Base-by-base conservation (phyloP, 1,140 invertebrate genomes). In the Philotrypesis tridentata region DNA sequence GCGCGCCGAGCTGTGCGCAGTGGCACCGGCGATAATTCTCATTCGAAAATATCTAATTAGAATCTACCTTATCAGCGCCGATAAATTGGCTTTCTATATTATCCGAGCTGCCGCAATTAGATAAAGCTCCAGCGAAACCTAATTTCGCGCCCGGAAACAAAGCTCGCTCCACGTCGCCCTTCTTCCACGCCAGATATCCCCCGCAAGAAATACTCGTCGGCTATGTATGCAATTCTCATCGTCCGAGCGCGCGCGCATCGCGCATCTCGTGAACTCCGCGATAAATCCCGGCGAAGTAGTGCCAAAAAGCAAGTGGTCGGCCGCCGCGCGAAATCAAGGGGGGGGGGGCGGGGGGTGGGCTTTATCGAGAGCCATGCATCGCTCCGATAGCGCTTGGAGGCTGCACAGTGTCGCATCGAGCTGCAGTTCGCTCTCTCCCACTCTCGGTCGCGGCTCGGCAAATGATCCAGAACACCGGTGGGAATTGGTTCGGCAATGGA, bases 401-500 rank as follows among this genome's bases (percentile, higher is more conserved):
- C 80, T 84, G 85, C 84, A 84, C 14, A 81, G 81, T 85, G 83
- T 87, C 85, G 86, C 82, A 89, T 89, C 87, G 86, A 83, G 85
- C 78, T 87, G 87, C 87, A 86, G 90, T 37, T 37, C 33, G 3
- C 33, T 37, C 33, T 37, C 33, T 37, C 33, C 9, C 33, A 5
- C 88, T 88, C 86, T 87, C 88, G 86, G 89, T 90, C 89, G 89
- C 90, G 89, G 89, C 88, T 88, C 89, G 87, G 87, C 90, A 91
- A 92, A 92, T 91, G 91, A 91, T 92, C 89, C 91, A 91, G 90
- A 91, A 91, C 90, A 89, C 91, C 90, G 83, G 85, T 87, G 90
- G 90, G 91, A 91, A 91, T 90, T 91, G 90, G 87, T 88, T 89
- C 82, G 68, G 82, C 76, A 83, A 85, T 86, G 82, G 75, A 43